These are phyloP conservation scores for Anas platyrhynchos DNA, from an alignment of 2,113 vertebrate species.

Conservation along the genomic window DNA sequence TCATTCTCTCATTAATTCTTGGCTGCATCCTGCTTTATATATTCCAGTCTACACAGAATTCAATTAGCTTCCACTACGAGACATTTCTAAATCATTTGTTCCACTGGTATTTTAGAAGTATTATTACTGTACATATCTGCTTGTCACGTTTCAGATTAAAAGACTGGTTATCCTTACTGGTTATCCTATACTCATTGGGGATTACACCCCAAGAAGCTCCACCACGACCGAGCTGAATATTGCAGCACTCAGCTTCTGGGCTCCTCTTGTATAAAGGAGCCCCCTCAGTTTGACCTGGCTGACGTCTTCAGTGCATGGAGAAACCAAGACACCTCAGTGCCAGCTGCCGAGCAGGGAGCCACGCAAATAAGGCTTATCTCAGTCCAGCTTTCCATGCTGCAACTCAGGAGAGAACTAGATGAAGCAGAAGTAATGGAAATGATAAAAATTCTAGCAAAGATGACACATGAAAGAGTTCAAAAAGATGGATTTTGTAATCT, in stretches of 20 bases:
- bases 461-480: background rate
- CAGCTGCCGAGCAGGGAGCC: background rate
- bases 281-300: background rate
- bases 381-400: background rate
- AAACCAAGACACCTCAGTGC: background rate
- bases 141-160: background rate
- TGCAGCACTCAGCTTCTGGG: background rate
- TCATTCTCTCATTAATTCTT: conserved; percentile 51
- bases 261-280: background rate
- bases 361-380: background rate
- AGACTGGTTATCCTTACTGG: background rate
- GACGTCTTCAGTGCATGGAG: background rate
- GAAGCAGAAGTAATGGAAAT: background rate
- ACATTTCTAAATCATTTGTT: conserved; percentile 60
- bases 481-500: background rate
- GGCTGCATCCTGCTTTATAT: conserved; percentile 21
- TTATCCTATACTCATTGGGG: background rate
- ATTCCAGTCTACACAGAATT: conserved; percentile 43
- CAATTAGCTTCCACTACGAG: conserved; percentile 68
- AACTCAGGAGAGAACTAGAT: background rate
- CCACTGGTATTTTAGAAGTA: conserved; percentile 13
- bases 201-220: background rate
- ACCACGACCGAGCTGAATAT: background rate
- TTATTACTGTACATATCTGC: background rate
- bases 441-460: background rate